Evolutionary conservation across 2,888 invertebrate genomes (phyloP), one percentile per base, ranked within the genome.

Genomic region (Phyllotreta cruciferae): DNA sequence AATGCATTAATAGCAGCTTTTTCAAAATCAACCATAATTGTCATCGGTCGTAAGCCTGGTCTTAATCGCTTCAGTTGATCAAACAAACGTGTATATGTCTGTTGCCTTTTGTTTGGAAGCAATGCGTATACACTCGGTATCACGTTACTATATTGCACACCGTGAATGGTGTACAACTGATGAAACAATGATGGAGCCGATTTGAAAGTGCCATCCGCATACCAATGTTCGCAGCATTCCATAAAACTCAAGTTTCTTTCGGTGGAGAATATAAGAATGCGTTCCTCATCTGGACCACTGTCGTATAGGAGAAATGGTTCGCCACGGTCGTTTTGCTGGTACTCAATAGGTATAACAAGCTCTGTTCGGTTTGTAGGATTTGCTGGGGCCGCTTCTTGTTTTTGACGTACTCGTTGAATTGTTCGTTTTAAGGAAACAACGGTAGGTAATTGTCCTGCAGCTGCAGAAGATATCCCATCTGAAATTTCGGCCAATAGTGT

Each of bases 351-450:
- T 41, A 10, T 9, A 41, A 41, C 41, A 5, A 41, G 41, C 41
- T 41, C 41, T 10, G 9, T n/a, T 10, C 9, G 10, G 10, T 9
- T 41, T 10, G n/a, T 41, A 41, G 41, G 41, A 41, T 41, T 41
- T 41, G 41, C 41, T n/a, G 41, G 41, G 41, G 10, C 10, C 3
- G 41, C 41, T 41, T 41, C 41, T 10, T 41, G 9, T 41, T 41
- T 9, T 41, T n/a, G n/a, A 41, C 41, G 41, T 41, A 41, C 41
- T 41, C 41, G 41, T 41, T 41, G 41, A n/a, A 41, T 41, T 1
- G 41, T 41, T 41, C 41, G 41, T 41, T 41, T 41, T 41, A 41
- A 10, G 10, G 41, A 41, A 3, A 41, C 41, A 24, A 24, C 24
- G 24, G 24, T 4, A 1, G 24, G 24, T 24, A 24, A 24, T 24